These are phyloP conservation scores for Microctonus brassicae DNA, from an alignment of 2,888 invertebrate genomes.

Conservation along the genomic window DNA sequence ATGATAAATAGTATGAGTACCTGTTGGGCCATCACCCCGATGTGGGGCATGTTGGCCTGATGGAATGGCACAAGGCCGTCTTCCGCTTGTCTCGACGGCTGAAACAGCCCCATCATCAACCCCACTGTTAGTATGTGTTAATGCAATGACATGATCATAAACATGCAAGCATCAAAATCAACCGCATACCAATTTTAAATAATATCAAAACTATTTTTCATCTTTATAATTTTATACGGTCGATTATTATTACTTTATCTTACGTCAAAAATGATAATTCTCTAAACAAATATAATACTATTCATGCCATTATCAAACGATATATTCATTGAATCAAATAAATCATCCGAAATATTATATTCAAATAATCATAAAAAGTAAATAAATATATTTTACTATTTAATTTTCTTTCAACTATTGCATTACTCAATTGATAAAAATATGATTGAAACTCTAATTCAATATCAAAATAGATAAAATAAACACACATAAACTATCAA, in stretches of 20 bases:
- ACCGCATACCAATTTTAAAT: constrained; percentile 30
- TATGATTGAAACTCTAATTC: neutral
- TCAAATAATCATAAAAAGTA: neutral
- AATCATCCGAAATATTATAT: neutral
- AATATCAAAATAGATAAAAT: neutral
- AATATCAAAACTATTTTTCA: neutral
- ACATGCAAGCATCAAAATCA: constrained; percentile 53
- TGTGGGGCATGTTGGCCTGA: constrained; percentile 76
- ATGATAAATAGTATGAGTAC: constrained; percentile 59
- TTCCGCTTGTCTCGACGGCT: constrained; percentile 73
- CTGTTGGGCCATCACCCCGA: constrained; percentile 72
- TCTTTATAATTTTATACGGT: neutral
- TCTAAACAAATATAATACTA: neutral
- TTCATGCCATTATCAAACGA: neutral
- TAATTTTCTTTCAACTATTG: neutral
- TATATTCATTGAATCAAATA: neutral
- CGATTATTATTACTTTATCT: neutral
- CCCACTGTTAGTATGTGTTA: constrained; percentile 61
- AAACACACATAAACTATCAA: neutral
- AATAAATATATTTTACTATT: neutral
- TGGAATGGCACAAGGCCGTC: constrained; percentile 74
- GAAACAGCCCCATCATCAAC: constrained; percentile 68
- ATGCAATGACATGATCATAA: constrained; percentile 56
- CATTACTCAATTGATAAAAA: neutral
- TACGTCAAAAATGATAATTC: neutral